Evolutionary conservation across 2,113 vertebrate species (phyloP).

Genomic region (Lethenteron reissneri): DNA sequence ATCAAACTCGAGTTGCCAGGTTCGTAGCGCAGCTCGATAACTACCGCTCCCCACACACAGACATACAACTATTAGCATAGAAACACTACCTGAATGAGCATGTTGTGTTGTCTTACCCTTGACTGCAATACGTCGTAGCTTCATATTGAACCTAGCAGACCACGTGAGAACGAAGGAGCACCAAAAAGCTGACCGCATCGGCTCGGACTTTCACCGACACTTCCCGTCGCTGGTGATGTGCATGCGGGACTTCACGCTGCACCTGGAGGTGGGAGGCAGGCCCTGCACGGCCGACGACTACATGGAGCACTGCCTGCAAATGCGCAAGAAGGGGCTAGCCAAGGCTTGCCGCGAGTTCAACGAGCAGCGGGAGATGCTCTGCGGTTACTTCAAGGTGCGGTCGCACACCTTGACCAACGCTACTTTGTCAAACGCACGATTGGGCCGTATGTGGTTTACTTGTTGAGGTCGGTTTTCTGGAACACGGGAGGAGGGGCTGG

Average conservation of each 20-base stretch:
- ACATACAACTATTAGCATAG: too few relatives aligned
- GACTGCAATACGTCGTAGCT: background rate
- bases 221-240: conserved; percentile 31
- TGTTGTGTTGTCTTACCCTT: too few relatives aligned
- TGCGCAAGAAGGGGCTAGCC: background rate
- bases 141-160: background rate
- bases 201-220: conserved; percentile 17
- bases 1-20: too few relatives aligned
- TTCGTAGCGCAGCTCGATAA: too few relatives aligned
- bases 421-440: too few relatives aligned
- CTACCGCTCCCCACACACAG: too few relatives aligned
- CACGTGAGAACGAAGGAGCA: background rate
- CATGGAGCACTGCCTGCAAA: conserved; percentile 13
- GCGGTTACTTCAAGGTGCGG: too few relatives aligned
- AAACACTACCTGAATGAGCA: too few relatives aligned
- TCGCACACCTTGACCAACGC: too few relatives aligned
- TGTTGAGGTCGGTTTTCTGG: too few relatives aligned
- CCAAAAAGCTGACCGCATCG: conserved; percentile 9
- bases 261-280: conserved; percentile 9
- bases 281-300: conserved; percentile 15
- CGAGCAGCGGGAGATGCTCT: conserved; percentile 1
- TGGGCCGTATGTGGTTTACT: too few relatives aligned
- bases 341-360: background rate
- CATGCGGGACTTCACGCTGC: conserved; percentile 24
- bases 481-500: too few relatives aligned